Evolutionary conservation across 1,140 invertebrate genomes (phyloP).

Genomic region (Penaeus indicus): DNA sequence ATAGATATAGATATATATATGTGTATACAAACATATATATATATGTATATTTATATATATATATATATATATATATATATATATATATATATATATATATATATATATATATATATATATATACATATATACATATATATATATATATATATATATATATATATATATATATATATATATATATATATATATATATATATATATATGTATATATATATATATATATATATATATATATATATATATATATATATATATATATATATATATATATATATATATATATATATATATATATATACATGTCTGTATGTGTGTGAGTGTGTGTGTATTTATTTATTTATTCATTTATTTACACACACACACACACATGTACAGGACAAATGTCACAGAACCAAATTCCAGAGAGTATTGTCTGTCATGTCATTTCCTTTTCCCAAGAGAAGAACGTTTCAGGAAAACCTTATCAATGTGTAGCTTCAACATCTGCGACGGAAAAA

Average conservation of each 20-base stretch:
- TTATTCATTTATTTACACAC: no score
- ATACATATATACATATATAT: constrained; percentile 13
- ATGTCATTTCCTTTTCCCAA: no score
- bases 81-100: constrained; percentile 1
- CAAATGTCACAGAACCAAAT: no score
- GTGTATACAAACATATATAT: constrained; percentile 8
- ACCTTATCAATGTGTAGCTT: no score
- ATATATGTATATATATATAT: constrained; percentile 8
- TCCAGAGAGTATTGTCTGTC: no score
- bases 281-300: constrained; percentile 14
- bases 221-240: constrained; percentile 14
- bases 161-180: constrained; percentile 14
- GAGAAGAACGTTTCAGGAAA: no score
- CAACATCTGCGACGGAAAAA: no score
- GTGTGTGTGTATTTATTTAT: no score
- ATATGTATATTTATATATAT: constrained; percentile 9
- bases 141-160: constrained; percentile 14
- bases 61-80: constrained; percentile 4
- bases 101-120: constrained; percentile 14
- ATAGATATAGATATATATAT: neutral
- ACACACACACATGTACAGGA: neutral
- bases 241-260: constrained; percentile 14
- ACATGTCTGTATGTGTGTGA: no score
- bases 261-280: constrained; percentile 14
- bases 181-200: constrained; percentile 14